phyloP scores from a whole-genome alignment of 1,140 invertebrate species.

The Drosophila bipectinata region DNA sequence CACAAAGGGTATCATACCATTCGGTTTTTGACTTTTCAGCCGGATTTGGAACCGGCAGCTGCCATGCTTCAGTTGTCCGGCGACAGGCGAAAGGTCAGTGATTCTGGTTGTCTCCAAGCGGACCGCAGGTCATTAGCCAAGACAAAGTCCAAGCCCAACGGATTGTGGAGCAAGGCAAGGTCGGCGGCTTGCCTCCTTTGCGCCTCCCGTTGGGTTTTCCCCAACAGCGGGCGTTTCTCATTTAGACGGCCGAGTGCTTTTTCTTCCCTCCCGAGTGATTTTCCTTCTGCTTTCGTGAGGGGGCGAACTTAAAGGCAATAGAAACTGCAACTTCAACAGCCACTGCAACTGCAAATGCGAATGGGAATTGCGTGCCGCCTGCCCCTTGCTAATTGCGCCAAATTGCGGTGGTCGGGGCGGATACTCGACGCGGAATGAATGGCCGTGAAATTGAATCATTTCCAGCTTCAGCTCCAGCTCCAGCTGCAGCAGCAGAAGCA shows the following conservation, averaged over 20 bases:
- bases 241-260: constrained; percentile 41
- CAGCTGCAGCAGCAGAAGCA: constrained; percentile 20
- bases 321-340: background rate
- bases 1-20: background rate
- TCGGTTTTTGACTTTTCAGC: constrained; percentile 8
- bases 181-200: constrained; percentile 22
- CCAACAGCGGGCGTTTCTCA: constrained; percentile 38
- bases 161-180: constrained; percentile 61
- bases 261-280: constrained; percentile 30
- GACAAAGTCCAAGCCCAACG: constrained; percentile 16
- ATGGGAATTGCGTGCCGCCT: constrained; percentile 35
- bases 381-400: constrained; percentile 61
- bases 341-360: constrained; percentile 18
- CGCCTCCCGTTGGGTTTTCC: background rate
- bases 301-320: constrained; percentile 8
- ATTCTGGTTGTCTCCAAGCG: constrained; percentile 33
- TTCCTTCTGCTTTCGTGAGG: constrained; percentile 42
- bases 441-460: constrained; percentile 77
- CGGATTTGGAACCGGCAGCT: constrained; percentile 55
- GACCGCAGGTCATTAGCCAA: constrained; percentile 50
- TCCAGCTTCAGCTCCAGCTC: constrained; percentile 37
- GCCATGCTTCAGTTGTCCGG: constrained; percentile 45
- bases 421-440: constrained; percentile 51
- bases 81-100: constrained; percentile 63
- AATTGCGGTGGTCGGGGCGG: constrained; percentile 44